A percentile compares a stretch with the other conserved stretches of the same genome.
Evolutionary conservation across 2,888 invertebrate genomes (phyloP).

Genomic region (Selenia dentaria): DNA sequence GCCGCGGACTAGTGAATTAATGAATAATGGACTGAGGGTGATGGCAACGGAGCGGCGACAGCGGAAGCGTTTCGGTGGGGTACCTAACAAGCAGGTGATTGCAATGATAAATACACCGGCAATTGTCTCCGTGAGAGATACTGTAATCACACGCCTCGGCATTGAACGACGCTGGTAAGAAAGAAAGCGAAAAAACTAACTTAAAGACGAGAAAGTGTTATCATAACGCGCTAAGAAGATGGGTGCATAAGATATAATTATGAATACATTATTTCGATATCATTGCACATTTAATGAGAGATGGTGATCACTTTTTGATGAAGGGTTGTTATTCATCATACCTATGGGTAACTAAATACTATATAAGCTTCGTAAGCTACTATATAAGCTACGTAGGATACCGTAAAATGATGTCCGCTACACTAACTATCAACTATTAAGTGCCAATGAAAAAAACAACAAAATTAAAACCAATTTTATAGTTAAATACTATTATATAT

Average conservation of each 20-base stretch:
- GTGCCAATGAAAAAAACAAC: too few relatives aligned
- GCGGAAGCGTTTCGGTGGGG: background rate
- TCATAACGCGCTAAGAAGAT: background rate
- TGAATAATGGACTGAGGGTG: background rate
- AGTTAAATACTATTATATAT: too few relatives aligned
- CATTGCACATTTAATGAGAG: background rate
- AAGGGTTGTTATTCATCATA: too few relatives aligned
- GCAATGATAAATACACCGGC: background rate
- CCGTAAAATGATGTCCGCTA: too few relatives aligned
- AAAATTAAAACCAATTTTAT: too few relatives aligned
- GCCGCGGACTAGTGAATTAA: background rate
- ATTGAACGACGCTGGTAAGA: too few relatives aligned
- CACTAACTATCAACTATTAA: too few relatives aligned
- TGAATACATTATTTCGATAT: background rate
- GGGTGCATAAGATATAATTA: background rate
- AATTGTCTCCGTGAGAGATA: background rate
- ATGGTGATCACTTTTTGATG: background rate
- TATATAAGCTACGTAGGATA: too few relatives aligned
- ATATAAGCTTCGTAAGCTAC: too few relatives aligned
- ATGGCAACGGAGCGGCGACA: background rate
- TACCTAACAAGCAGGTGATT: background rate
- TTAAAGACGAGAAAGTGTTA: background rate
- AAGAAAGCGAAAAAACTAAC: too few relatives aligned
- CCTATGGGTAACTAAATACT: too few relatives aligned
- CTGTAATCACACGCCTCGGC: too few relatives aligned